Conservation (phyloP, 2,797 vertebrate species). For the Tamandua tetradactyla region DNA sequence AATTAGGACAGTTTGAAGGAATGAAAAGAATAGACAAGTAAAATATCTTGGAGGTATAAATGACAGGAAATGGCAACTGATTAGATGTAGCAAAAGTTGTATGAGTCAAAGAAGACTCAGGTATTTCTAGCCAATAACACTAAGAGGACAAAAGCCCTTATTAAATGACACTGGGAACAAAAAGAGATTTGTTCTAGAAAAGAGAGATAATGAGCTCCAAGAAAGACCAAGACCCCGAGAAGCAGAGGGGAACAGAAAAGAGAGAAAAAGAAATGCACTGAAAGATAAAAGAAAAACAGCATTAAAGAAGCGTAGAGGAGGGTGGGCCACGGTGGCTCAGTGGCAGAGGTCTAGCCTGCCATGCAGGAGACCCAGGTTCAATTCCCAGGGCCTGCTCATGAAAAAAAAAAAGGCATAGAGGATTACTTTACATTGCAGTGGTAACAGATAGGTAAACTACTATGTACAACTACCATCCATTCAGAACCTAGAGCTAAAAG, state of each 20-base stretch:
- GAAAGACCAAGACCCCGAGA: not conserved
- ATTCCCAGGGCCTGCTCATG: no score
- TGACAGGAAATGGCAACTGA: constrained; percentile 41
- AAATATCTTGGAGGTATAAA: not conserved
- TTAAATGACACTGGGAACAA: constrained; percentile 31
- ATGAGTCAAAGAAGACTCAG: not conserved
- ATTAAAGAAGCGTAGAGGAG: not conserved
- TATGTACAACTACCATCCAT: not conserved
- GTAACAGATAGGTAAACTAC: not conserved
- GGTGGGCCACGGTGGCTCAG: no score
- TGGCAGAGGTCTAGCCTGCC: no score
- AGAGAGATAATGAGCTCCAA: not conserved
- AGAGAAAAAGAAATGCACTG: not conserved
- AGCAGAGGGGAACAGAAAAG: not conserved
- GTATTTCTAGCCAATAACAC: constrained; percentile 31
- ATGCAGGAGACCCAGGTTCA: no score
- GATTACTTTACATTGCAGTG: not conserved
- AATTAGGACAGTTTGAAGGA: constrained; percentile 30
- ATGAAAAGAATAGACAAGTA: constrained; percentile 60
- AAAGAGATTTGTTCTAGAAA: not conserved
- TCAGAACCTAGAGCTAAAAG: not conserved
- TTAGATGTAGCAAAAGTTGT: not conserved
- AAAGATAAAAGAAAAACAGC: constrained; percentile 21
- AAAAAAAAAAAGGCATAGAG: not conserved
- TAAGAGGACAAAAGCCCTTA: not conserved